Evolutionary conservation across 1,140 invertebrate genomes (phyloP).

Genomic region (Amphibalanus amphitrite): DNA sequence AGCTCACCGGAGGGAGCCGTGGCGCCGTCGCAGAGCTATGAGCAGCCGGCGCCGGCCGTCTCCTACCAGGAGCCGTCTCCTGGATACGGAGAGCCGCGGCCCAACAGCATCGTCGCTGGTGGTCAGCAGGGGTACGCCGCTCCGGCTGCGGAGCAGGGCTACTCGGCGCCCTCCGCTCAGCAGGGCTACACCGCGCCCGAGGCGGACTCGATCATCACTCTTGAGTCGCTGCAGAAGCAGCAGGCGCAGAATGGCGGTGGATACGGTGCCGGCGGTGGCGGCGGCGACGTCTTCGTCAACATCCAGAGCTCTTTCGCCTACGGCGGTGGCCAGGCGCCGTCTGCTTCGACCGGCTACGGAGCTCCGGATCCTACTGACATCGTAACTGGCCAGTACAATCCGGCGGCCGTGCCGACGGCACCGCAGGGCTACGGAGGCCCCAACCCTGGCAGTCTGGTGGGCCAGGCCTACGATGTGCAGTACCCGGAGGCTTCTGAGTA

Average conservation of each 20-base stretch:
- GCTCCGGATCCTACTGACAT: neutral
- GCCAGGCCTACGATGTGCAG: neutral
- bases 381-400: neutral
- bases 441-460: neutral
- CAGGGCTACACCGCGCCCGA: neutral
- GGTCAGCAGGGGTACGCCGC: neutral
- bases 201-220: neutral
- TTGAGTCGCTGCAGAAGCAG: neutral
- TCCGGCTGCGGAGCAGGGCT: neutral
- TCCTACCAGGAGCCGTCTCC: too few relatives aligned
- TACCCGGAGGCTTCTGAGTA: neutral
- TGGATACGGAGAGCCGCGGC: neutral
- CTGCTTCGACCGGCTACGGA: neutral
- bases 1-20: neutral
- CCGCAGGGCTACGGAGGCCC: neutral
- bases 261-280: too few relatives aligned
- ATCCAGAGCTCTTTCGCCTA: neutral
- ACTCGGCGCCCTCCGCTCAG: neutral
- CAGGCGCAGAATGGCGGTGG: neutral
- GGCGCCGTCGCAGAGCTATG: neutral
- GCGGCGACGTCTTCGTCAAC: neutral
- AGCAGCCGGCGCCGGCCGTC: neutral
- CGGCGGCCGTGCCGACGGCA: neutral
- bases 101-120: neutral
- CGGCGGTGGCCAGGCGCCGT: too few relatives aligned